These are phyloP conservation scores for Asarcornis scutulata DNA, from an alignment of 2,113 vertebrate species.

Conservation along the genomic window DNA sequence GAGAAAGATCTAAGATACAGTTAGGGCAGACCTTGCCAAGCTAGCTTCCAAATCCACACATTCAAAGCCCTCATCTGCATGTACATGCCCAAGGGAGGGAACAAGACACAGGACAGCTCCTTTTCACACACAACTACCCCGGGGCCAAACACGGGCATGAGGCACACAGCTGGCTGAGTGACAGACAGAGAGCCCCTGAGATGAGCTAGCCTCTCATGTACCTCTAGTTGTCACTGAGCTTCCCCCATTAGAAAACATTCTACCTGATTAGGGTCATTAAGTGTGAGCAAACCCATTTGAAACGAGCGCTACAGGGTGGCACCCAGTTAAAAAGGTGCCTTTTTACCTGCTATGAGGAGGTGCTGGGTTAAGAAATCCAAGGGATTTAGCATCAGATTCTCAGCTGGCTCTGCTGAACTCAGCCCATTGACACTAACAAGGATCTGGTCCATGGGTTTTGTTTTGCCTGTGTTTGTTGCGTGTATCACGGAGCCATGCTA, in stretches of 20 bases:
- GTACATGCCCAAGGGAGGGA: background rate
- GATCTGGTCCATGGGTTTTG: background rate
- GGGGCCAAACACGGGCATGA: background rate
- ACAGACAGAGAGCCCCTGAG: background rate
- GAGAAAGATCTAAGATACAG: slow-evolving; percentile 37
- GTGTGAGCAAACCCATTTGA: background rate
- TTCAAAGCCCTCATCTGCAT: background rate
- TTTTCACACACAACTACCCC: background rate
- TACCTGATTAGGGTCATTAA: background rate
- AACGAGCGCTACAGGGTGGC: background rate
- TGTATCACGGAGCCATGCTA: background rate
- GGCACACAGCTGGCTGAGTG: background rate
- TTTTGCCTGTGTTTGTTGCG: background rate
- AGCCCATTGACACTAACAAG: background rate
- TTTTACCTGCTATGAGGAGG: background rate
- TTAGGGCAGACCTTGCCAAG: slow-evolving; percentile 31
- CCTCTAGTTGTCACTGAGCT: background rate
- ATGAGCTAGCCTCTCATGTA: background rate
- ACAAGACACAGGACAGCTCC: background rate
- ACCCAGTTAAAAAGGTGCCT: background rate
- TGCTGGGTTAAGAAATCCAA: background rate
- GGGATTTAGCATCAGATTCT: background rate
- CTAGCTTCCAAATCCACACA: slow-evolving; percentile 15
- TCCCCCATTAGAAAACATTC: background rate
- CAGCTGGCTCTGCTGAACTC: background rate